These are phyloP conservation scores for Rhamphomyia laevipes DNA, from an alignment of 2,888 invertebrate species.

Conservation along the genomic window DNA sequence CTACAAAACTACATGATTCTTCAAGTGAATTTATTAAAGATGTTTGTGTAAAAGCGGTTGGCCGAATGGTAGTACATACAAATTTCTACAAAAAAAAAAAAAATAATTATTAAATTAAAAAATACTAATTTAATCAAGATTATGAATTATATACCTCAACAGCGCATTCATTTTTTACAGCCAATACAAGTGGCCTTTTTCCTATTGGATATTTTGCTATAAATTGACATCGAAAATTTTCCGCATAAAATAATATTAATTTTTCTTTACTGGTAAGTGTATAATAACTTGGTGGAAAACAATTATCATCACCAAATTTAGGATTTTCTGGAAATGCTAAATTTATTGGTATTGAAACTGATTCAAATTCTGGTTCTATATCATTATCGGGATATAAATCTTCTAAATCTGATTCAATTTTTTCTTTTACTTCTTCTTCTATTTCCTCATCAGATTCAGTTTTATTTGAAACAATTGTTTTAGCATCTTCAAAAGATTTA, in stretches of 20 bases:
- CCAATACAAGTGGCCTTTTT: constrained; percentile 55
- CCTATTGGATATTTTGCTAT: constrained; percentile 43
- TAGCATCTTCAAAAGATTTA: too few relatives aligned
- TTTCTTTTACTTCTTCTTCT: background rate
- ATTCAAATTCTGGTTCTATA: too few relatives aligned
- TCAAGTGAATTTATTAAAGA: constrained; percentile 53
- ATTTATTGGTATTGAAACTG: constrained; percentile 19
- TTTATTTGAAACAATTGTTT: too few relatives aligned
- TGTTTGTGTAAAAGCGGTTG: constrained; percentile 59
- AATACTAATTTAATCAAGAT: background rate
- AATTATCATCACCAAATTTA: constrained; percentile 39
- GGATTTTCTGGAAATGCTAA: constrained; percentile 31
- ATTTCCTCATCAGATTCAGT: background rate
- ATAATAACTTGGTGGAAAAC: constrained; percentile 54
- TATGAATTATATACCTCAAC: constrained; percentile 46
- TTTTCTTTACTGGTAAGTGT: constrained; percentile 58
- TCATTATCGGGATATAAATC: constrained; percentile 3
- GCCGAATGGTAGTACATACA: constrained; percentile 72
- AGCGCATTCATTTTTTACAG: constrained; percentile 63
- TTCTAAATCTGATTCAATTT: background rate
- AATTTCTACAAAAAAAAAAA: constrained; percentile 57
- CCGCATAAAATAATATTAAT: constrained; percentile 56
- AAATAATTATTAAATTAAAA: constrained; percentile 15
- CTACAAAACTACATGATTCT: constrained; percentile 59
- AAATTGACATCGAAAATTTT: constrained; percentile 67